Base-by-base conservation (phyloP, 2,797 vertebrate genomes). In the Novumbra hubbsi region DNA sequence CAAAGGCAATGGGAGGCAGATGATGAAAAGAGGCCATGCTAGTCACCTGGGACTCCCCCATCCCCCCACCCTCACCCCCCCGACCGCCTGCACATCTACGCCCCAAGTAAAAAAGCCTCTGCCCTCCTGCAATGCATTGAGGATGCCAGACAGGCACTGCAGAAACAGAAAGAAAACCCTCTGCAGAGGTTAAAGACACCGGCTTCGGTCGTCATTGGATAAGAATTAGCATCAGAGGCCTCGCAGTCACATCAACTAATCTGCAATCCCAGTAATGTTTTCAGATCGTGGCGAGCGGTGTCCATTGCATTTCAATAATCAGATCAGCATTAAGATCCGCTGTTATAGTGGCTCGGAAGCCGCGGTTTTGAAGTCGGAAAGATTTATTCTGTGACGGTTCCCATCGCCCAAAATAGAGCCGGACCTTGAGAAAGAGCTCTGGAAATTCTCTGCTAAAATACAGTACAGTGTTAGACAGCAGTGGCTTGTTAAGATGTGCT, bases 11-110 rank as follows among this genome's bases (percentile, higher is more conserved):
- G 75, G 88, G 83, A 84, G 82, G 86, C 81, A 73, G 84, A 83
- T 85, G 87, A 92, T 91, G 89, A 92, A 92, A 91, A 88, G 90
- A 89, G 88, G 88, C 84, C 84, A 85, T 34, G 85, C 75, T 81
- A 73, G 84, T 90, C 91, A 82, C 85, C 62, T 24, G 88, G 88
- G 89, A 90, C 60, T 68, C 55, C n/a, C 52, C 7, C 50, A 6
- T 2, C 17, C 52, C 52, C 15, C 16, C 50, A 3, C 9, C 55
- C 6, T 9, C 55, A 21, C 12, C 9, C 55, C 5, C 55, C 21
- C 11, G 9, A 73, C 80, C 60, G 76, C 83, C 83, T 78, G 81
- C 76, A 68, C 81, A 83, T 80, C 81, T 80, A 68, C 57, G 21
- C 28, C 81, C 65, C 52, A n/a, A 57, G 69, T 79, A 84, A 83